Evolutionary conservation across 2,888 invertebrate species (phyloP).

Genomic region (Pyrocoelia pectoralis): DNA sequence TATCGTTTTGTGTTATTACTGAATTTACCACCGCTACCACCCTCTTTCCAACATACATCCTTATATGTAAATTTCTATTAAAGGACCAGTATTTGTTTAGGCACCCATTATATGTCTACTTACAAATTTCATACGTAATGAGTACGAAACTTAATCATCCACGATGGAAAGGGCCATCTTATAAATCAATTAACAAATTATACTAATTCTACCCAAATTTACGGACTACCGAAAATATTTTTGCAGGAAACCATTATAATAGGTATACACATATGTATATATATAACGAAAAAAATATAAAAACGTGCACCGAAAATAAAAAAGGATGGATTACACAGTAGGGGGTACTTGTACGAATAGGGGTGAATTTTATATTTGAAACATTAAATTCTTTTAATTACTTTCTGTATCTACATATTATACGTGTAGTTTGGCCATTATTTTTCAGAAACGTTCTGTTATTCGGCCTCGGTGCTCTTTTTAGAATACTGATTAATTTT

Average conservation of each 20-base stretch:
- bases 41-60: too few species aligned
- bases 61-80: conserved; percentile 33
- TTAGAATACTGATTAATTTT: conserved; percentile 58
- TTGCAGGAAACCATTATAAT: conserved; percentile 41
- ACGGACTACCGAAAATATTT: conserved; percentile 8
- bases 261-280: conserved; percentile 11
- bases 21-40: conserved; percentile 28
- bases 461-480: conserved; percentile 49
- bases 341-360: conserved; percentile 40
- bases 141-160: neutral
- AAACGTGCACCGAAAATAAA: conserved; percentile 47
- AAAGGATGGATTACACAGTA: conserved; percentile 45
- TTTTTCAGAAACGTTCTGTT: conserved; percentile 53
- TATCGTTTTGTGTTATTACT: conserved; percentile 39
- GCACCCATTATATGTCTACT: conserved; percentile 23
- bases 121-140: neutral
- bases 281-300: conserved; percentile 45
- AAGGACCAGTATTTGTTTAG: conserved; percentile 27
- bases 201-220: neutral
- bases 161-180: neutral
- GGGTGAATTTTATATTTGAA: conserved; percentile 59
- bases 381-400: conserved; percentile 61
- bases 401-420: conserved; percentile 59
- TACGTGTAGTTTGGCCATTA: conserved; percentile 58
- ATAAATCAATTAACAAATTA: conserved; percentile 16